Percentiles rank a stretch among this genome's conserved stretches.
phyloP scores from a whole-genome alignment of 2,797 vertebrate genomes.

The Phalanger gymnotis region DNA sequence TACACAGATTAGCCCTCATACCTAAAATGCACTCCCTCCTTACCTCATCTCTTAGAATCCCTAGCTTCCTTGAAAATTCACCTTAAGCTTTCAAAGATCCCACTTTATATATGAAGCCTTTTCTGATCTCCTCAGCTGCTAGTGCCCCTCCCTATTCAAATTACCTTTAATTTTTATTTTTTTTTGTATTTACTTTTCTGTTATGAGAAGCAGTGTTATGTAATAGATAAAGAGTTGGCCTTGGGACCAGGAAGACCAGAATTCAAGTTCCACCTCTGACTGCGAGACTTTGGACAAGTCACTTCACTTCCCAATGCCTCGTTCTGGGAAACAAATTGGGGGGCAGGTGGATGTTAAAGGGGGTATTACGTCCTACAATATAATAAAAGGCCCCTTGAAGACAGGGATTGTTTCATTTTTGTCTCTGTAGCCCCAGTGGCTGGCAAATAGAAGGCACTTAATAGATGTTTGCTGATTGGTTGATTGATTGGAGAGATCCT shows the following conservation, averaged over 20 bases:
- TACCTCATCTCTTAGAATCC: not conserved
- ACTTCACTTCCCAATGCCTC: not conserved
- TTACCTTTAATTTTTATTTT: not conserved
- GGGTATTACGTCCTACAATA: not conserved
- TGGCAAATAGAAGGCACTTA: not conserved
- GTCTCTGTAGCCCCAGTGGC: not conserved
- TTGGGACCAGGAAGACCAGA: not conserved
- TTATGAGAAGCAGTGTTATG: not conserved
- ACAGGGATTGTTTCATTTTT: not conserved
- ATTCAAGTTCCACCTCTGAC: not conserved
- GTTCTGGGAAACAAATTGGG: not conserved
- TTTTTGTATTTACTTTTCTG: not conserved
- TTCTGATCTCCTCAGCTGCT: not conserved
- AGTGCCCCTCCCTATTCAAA: not conserved
- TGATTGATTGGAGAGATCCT: not conserved
- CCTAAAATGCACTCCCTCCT: not conserved
- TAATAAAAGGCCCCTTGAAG: not conserved
- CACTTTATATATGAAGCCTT: not conserved
- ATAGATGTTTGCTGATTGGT: not conserved
- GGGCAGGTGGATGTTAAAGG: not conserved
- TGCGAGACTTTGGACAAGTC: not conserved
- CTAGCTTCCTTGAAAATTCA: not conserved
- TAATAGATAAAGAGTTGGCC: not conserved
- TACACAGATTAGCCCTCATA: not conserved
- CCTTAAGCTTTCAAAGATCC: not conserved